Base-by-base conservation (phyloP, 2,888 invertebrate species). In the Barypeithes pellucidus region DNA sequence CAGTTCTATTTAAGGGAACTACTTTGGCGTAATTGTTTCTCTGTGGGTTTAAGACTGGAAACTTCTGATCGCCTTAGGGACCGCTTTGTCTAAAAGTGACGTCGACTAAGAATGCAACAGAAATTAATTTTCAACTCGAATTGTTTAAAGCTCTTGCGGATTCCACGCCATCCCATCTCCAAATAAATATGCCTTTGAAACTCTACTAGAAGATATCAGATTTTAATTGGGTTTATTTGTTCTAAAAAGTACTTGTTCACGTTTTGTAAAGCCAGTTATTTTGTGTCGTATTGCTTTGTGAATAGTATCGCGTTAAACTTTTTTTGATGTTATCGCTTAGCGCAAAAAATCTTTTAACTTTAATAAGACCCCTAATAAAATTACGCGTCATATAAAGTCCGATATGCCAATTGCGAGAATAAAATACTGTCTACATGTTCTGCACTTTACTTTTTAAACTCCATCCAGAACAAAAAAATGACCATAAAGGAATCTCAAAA, bases 11-110 rank as follows among this genome's bases (percentile, higher is more conserved):
- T 68, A 61, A 61, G n/a, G 52, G 22, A 68, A 61, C 47, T 61
- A 67, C 52, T 68, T 24, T 33, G 24, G 60, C 61, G 52, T 68
- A 68, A 68, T 68, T 68, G 68, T 68, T 68, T 68, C 61, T 61
- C 50, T 61, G 68, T 41, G 68, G 52, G 68, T 59, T 45, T 61
- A 61, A 61, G 45, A 61, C 61, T 68, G 61, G 52, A 68, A 68
- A 68, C 61, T 68, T 61, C 41, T 68, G 68, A 68, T 61, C 68
- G 68, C 68, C 61, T 61, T 52, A 60, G 68, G 68, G 68, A 61
- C 39, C 24, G 60, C 61, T 61, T 61, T 61, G 61, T 68, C 47
- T 50, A 61, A 54, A 68, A 68, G 39, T 61, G 33, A 50, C 41
- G 68, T 39, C 52, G 39, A 61, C 68, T 52, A 52, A 61, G 52